Evolutionary conservation across 2,113 vertebrate species (phyloP).

Genomic region (Labeo catla): DNA sequence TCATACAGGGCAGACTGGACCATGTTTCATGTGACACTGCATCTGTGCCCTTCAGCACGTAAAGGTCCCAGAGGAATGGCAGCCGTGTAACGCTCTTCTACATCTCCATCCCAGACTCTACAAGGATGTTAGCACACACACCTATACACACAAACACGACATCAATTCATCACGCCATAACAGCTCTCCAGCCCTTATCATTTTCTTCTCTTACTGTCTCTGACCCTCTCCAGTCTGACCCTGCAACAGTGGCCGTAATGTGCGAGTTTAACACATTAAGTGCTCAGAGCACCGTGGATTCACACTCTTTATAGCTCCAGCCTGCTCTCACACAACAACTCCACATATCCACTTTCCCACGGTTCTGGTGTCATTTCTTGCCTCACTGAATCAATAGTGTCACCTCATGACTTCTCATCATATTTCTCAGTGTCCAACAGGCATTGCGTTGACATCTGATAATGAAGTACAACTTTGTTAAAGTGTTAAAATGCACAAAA

Average conservation of each 20-base stretch:
- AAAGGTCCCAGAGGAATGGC: conserved; percentile 19
- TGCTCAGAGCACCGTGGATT: conserved; percentile 1
- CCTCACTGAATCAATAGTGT: background rate
- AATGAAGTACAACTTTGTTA: background rate
- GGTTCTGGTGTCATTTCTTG: background rate
- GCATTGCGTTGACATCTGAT: background rate
- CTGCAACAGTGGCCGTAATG: conserved; percentile 2
- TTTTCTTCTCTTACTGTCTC: background rate
- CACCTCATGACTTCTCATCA: background rate
- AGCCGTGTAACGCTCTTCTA: conserved; percentile 23
- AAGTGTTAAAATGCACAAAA: background rate
- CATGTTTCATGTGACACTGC: conserved; percentile 37
- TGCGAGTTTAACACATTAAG: conserved; percentile 27
- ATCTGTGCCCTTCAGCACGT: conserved; percentile 27
- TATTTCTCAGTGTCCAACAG: background rate
- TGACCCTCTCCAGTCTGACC: conserved; percentile 22
- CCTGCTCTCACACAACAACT: background rate
- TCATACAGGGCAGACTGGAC: conserved; percentile 23
- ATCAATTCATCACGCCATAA: conserved; percentile 2
- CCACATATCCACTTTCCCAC: background rate
- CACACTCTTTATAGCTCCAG: background rate
- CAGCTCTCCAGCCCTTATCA: background rate
- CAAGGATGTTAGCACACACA: conserved; percentile 5
- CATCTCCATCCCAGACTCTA: conserved; percentile 11
- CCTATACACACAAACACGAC: background rate